These are phyloP conservation scores for Lithobates pipiens DNA, from an alignment of 2,797 vertebrate species.

Conservation along the genomic window DNA sequence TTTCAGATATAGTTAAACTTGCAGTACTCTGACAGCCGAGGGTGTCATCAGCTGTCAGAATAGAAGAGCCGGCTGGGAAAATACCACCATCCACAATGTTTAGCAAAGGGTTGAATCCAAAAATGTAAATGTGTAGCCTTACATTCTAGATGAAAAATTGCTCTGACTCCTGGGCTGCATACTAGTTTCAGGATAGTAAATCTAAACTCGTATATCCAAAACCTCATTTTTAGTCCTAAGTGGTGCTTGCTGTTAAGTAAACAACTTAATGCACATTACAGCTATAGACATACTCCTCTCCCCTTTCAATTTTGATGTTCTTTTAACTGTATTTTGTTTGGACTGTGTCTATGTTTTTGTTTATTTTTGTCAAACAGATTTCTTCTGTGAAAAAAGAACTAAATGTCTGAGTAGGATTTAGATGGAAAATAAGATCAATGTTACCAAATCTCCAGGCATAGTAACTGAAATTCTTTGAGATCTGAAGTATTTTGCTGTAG, in stretches of 20 bases:
- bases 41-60: too few relatives aligned
- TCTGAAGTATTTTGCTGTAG: slow-evolving; percentile 58
- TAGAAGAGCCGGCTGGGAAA: too few relatives aligned
- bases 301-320: slow-evolving; percentile 10
- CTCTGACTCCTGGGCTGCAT: not conserved
- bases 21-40: too few relatives aligned
- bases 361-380: slow-evolving; percentile 44
- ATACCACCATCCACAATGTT: too few relatives aligned
- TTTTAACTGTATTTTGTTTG: slow-evolving; percentile 33
- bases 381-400: slow-evolving; percentile 43
- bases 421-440: slow-evolving; percentile 27
- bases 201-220: too few relatives aligned
- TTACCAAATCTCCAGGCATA: slow-evolving; percentile 40
- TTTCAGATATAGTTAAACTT: too few relatives aligned
- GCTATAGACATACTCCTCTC: not conserved
- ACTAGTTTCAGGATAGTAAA: too few relatives aligned
- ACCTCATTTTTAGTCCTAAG: not conserved
- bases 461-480: slow-evolving; percentile 33
- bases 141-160: not conserved
- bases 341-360: slow-evolving; percentile 18
- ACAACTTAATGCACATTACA: not conserved
- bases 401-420: slow-evolving; percentile 29
- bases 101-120: too few relatives aligned
- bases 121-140: too few relatives aligned
- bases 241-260: not conserved